Conservation (phyloP, 2,113 vertebrate species). For the Aspidoscelis tigris region DNA sequence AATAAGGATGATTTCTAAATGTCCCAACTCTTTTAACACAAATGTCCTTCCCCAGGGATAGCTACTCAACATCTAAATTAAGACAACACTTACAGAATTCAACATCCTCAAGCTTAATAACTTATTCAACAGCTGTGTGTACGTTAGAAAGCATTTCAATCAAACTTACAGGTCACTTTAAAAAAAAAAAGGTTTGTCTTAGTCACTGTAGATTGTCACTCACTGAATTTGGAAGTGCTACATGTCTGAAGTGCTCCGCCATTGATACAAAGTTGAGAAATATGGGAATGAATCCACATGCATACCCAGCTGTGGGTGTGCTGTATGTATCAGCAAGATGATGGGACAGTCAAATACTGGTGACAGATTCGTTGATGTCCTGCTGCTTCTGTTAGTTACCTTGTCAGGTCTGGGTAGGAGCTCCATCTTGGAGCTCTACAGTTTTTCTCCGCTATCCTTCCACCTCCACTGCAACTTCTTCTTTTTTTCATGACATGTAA, state of each 20-base stretch:
- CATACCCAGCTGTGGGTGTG: too few relatives aligned
- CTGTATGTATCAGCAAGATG: too few relatives aligned
- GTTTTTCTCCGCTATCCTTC: too few relatives aligned
- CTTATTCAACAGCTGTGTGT: slow-evolving; percentile 19
- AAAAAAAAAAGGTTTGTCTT: too few relatives aligned
- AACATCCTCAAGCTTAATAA: background rate
- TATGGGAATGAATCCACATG: background rate
- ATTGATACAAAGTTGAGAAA: background rate
- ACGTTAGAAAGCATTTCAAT: background rate
- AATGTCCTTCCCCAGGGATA: slow-evolving; percentile 4
- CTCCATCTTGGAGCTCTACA: too few relatives aligned
- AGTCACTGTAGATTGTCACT: too few relatives aligned
- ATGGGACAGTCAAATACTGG: too few relatives aligned
- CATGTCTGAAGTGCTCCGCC: background rate
- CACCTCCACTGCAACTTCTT: too few relatives aligned
- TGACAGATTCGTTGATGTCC: too few relatives aligned
- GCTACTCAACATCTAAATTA: slow-evolving; percentile 16
- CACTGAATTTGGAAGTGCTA: background rate
- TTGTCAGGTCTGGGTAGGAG: too few relatives aligned
- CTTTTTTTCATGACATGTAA: background rate
- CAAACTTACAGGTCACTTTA: background rate
- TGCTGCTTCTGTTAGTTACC: too few relatives aligned
- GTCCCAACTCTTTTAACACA: slow-evolving; percentile 5
- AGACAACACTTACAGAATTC: slow-evolving; percentile 2
- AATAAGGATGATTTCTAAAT: slow-evolving; percentile 14